Percentiles rank a stretch among this genome's conserved stretches.
Conservation (phyloP, 2,797 vertebrate species). For the Danio tinwini region DNA sequence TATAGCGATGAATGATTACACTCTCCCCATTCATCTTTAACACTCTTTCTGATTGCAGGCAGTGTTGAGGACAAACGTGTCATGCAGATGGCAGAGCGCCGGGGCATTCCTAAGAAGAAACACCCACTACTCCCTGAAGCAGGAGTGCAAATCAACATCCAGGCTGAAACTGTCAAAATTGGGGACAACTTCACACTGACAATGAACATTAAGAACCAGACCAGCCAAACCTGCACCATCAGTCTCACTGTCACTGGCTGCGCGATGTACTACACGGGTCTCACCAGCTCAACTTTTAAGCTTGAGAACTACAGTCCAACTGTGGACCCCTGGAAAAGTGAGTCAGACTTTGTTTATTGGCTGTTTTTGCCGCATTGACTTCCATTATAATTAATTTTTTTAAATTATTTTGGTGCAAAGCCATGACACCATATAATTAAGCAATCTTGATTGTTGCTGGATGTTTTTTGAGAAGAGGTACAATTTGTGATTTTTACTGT, state of each 20-base stretch:
- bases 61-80: conserved; percentile 60
- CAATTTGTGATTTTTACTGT: too few species aligned
- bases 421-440: too few species aligned
- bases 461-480: too few species aligned
- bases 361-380: too few species aligned
- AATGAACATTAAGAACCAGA: conserved; percentile 78
- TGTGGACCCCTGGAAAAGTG: conserved; percentile 56
- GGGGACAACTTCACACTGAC: conserved; percentile 79
- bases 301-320: conserved; percentile 52
- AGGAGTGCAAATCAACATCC: conserved; percentile 72
- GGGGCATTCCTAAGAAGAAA: conserved; percentile 69
- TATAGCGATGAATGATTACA: too few species aligned
- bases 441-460: too few species aligned
- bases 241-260: conserved; percentile 71
- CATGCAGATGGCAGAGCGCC: conserved; percentile 78
- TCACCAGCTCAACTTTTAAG: conserved; percentile 75
- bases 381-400: too few species aligned
- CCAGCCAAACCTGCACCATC: conserved; percentile 56
- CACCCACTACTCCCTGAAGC: background rate
- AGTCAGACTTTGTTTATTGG: conserved; percentile 27
- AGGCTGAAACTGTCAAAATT: conserved; percentile 65
- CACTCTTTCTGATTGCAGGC: too few species aligned
- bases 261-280: conserved; percentile 86
- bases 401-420: too few species aligned
- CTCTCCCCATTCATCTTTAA: too few species aligned